A percentile compares a stretch with the other conserved stretches of the same genome.
Evolutionary conservation across 2,888 invertebrate species (phyloP).

Genomic region (Hypolimnas misippus): DNA sequence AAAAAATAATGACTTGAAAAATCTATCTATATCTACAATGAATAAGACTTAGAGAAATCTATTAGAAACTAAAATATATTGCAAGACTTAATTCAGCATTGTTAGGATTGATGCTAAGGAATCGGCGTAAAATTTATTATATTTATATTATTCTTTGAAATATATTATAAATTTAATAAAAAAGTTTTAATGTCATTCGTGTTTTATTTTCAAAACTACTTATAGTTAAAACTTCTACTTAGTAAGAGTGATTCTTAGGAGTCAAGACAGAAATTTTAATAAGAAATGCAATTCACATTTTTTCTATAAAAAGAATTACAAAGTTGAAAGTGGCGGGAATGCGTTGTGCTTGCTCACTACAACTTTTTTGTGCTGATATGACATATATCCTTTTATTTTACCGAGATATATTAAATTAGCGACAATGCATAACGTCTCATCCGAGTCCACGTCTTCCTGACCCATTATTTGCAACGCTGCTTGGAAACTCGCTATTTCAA

Average conservation of each 20-base stretch:
- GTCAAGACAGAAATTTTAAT: not conserved
- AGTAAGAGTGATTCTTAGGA: not conserved
- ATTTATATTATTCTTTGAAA: conserved; percentile 83
- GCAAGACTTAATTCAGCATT: conserved; percentile 65
- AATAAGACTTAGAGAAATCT: conserved; percentile 36
- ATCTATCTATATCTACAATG: conserved; percentile 27
- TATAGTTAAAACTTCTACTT: not conserved
- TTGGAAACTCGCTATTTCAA: conserved; percentile 93
- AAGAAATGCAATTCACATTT: not conserved
- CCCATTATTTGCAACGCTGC: conserved; percentile 92
- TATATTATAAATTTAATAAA: conserved; percentile 83
- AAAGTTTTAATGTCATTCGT: conserved; percentile 71
- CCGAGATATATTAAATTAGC: conserved; percentile 98
- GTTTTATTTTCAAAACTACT: conserved; percentile 57
- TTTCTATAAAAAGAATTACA: conserved; percentile 56
- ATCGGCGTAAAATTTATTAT: conserved; percentile 69
- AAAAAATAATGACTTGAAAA: conserved; percentile 5
- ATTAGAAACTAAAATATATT: conserved; percentile 59
- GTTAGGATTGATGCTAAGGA: conserved; percentile 58
- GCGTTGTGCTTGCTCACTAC: conserved; percentile 99
- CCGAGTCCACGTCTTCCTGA: conserved; percentile 93
- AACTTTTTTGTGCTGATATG: conserved; percentile 97
- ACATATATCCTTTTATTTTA: conserved; percentile 99
- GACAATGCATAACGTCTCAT: conserved; percentile 98
- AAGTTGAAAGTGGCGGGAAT: conserved; percentile 91